Conservation (phyloP, 2,797 vertebrate genomes). For the Centropyge bicolor region DNA sequence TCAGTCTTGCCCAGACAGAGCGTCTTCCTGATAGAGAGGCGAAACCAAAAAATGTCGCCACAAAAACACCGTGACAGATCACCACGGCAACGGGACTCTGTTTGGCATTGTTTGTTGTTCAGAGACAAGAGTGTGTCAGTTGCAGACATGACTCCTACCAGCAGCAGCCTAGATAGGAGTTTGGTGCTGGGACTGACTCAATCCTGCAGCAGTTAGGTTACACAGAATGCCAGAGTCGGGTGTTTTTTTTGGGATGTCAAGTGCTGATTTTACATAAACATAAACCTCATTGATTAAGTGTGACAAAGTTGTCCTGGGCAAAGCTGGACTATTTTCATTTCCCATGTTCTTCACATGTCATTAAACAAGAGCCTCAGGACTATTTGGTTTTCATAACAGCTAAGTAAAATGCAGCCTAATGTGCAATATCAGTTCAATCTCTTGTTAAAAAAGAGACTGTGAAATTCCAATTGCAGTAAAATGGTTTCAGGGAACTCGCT, state of each 20-base stretch:
- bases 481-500: constrained; percentile 12
- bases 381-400: constrained; percentile 21
- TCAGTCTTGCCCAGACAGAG: constrained; percentile 65
- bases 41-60: constrained; percentile 65
- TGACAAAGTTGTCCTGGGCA: not conserved
- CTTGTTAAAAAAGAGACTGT: not conserved
- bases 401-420: not conserved
- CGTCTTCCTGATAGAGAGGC: constrained; percentile 49
- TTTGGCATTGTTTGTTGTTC: constrained; percentile 79
- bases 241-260: constrained; percentile 11
- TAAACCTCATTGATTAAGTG: constrained; percentile 23
- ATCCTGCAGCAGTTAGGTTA: constrained; percentile 1
- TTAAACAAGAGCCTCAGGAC: constrained; percentile 6
- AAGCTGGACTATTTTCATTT: constrained; percentile 33
- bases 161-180: constrained; percentile 46
- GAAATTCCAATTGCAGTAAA: constrained; percentile 5
- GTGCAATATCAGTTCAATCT: not conserved
- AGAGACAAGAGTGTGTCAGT: constrained; percentile 76
- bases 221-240: constrained; percentile 15
- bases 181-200: constrained; percentile 57
- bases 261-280: not conserved
- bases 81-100: constrained; percentile 72
- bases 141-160: constrained; percentile 58
- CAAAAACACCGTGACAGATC: constrained; percentile 65
- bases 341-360: constrained; percentile 14